A percentile compares a stretch with the other conserved stretches of the same genome.
These are phyloP conservation scores for Lerema accius DNA, from an alignment of 1,140 invertebrate genomes.

Conservation along the genomic window DNA sequence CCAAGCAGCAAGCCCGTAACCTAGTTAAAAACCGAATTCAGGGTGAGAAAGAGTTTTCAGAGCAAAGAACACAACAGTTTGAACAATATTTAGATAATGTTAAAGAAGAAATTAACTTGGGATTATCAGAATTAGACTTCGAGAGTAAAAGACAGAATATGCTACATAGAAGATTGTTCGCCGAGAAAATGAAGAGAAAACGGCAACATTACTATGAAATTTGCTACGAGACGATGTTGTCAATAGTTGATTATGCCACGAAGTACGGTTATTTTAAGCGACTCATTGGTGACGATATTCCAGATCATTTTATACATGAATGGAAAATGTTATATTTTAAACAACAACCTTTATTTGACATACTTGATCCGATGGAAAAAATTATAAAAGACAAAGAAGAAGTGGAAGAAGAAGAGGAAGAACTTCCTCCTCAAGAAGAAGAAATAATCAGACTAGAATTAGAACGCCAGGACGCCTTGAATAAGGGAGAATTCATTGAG, in stretches of 20 bases:
- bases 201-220: slow-evolving; percentile 72
- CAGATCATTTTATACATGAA: slow-evolving; percentile 75
- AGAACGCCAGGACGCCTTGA: slow-evolving; percentile 65
- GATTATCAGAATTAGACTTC: slow-evolving; percentile 76
- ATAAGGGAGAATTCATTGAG: slow-evolving; percentile 70
- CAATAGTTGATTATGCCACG: slow-evolving; percentile 81
- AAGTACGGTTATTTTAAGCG: slow-evolving; percentile 79
- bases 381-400: slow-evolving; percentile 55
- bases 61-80: slow-evolving; percentile 76
- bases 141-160: slow-evolving; percentile 80
- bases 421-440: slow-evolving; percentile 48
- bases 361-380: slow-evolving; percentile 63
- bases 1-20: slow-evolving; percentile 81
- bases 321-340: slow-evolving; percentile 82
- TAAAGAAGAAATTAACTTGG: slow-evolving; percentile 71
- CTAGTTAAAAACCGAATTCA: slow-evolving; percentile 80
- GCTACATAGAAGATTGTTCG: slow-evolving; percentile 79
- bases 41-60: slow-evolving; percentile 74
- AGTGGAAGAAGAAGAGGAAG: slow-evolving; percentile 55
- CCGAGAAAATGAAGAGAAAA: slow-evolving; percentile 75
- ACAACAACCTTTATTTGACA: slow-evolving; percentile 80
- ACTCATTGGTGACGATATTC: slow-evolving; percentile 69
- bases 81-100: slow-evolving; percentile 71
- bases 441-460: slow-evolving; percentile 66
- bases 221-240: slow-evolving; percentile 78